A percentile compares a stretch with the other conserved stretches of the same genome.
These are phyloP conservation scores for Lagopus muta DNA, from an alignment of 2,113 vertebrate genomes.

Conservation along the genomic window DNA sequence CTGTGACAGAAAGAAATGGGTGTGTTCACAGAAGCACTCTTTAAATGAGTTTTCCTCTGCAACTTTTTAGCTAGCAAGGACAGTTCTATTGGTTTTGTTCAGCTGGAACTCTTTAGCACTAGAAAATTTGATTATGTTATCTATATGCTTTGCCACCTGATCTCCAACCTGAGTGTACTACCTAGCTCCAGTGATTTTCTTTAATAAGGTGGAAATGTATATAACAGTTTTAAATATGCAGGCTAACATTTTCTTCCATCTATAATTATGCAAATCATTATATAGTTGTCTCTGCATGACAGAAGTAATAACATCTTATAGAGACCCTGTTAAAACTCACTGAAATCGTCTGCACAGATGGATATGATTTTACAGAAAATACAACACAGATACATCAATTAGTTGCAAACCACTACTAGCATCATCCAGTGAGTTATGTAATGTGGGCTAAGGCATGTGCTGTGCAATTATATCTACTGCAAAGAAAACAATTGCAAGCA, in stretches of 20 bases:
- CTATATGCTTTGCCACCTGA: slow-evolving; percentile 12
- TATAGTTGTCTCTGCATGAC: slow-evolving; percentile 24
- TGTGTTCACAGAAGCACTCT: slow-evolving; percentile 14
- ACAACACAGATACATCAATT: slow-evolving; percentile 47
- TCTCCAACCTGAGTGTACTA: neutral
- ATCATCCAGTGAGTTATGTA: neutral
- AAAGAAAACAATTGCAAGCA: neutral
- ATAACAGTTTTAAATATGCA: slow-evolving; percentile 53
- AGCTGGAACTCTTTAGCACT: slow-evolving; percentile 15
- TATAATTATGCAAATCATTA: slow-evolving; percentile 45
- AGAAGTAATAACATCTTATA: slow-evolving; percentile 37
- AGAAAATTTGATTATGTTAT: slow-evolving; percentile 21
- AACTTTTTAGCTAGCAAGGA: slow-evolving; percentile 37
- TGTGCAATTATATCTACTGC: neutral
- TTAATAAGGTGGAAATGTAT: slow-evolving; percentile 45
- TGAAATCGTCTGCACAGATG: slow-evolving; percentile 40
- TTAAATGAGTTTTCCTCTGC: slow-evolving; percentile 21
- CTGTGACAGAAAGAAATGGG: slow-evolving; percentile 38
- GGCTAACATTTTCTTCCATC: slow-evolving; percentile 22
- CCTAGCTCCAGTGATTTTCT: slow-evolving; percentile 31
- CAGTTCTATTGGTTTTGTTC: slow-evolving; percentile 37
- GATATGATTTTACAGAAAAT: slow-evolving; percentile 45
- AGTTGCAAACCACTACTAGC: neutral
- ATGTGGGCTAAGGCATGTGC: accelerated
- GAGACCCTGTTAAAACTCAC: slow-evolving; percentile 48